Evolutionary conservation across 92 coral and sea anemone species (phyloP).

Genomic region (Palythoa heliodiscus): DNA sequence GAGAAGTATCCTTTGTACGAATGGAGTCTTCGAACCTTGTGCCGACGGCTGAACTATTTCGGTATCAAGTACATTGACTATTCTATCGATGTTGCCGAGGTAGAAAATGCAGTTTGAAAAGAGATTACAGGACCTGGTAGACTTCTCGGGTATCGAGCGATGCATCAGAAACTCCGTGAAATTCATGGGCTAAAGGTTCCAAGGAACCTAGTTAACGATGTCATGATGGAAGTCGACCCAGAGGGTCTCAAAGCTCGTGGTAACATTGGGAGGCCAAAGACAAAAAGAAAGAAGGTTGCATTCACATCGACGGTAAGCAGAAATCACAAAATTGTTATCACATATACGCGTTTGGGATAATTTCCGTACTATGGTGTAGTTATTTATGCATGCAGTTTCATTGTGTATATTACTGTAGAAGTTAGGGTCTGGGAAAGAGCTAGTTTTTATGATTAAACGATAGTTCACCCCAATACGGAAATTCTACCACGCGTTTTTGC

Average conservation of each 20-base stretch:
- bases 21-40: conserved; percentile 34
- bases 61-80: conserved; percentile 39
- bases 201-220: conserved; percentile 11
- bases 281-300: not conserved
- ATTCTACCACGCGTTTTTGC: not conserved
- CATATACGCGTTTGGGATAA: not conserved
- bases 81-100: conserved; percentile 18
- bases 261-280: conserved; percentile 3
- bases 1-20: conserved; percentile 24
- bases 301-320: not conserved
- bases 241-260: conserved; percentile 5
- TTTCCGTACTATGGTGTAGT: not conserved
- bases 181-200: not conserved
- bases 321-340: not conserved
- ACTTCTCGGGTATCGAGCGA: conserved; percentile 2
- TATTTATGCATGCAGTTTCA: not conserved
- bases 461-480: not conserved
- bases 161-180: not conserved
- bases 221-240: conserved; percentile 13
- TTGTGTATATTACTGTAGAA: too few species aligned
- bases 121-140: conserved; percentile 18
- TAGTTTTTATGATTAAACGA: too few species aligned
- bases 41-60: conserved; percentile 24
- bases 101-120: conserved; percentile 29
- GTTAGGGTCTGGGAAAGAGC: too few species aligned